Base-by-base conservation (phyloP, 1,140 invertebrate genomes). In the Parasteatoda tepidariorum region DNA sequence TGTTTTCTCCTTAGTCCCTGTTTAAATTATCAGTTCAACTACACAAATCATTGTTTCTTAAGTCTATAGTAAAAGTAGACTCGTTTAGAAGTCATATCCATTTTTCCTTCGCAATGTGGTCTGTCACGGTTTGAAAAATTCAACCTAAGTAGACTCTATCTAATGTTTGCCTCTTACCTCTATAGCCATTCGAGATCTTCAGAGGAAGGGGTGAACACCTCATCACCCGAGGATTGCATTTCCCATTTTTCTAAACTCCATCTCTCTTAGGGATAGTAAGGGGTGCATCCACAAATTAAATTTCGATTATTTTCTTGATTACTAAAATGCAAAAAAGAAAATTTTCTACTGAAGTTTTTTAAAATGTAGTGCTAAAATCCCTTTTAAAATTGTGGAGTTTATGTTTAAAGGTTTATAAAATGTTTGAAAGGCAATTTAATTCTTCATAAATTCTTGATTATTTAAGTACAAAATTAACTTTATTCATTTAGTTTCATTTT, bases 101-200 rank as follows among this genome's bases (percentile, higher is more conserved):
- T 59, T 22, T 59, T n/a, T 26, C n/a, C 55, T n/a, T 59, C 24
- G 9, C 2, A 7, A 48, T 68, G 41, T 68, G 38, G 33, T 24
- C 28, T 31, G 57, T 66, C 61, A 48, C 74, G 61, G 34, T 66
- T 38, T 66, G 74, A 76, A 66, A 76, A 54, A 41, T 76, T 76
- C 59, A 30, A 33, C 61, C 64, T 76, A 64, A 76, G 61, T 76
- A 76, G 74, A 54, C 64, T 59, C 33, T 75, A 66, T 76, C 74
- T 76, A 76, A 76, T 76, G 74, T 38, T 41, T 59, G 31, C 76
- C 76, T 79, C 68, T 79, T 79, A 79, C 67, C 76, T 79, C 76
- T 67, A 79, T 68, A 48, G 54, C 76, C 64, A 79, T 61, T 79
- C 48, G 30, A 54, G 66, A 79, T 48, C 38, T 54, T 79, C 33